Base-by-base conservation (phyloP, 2,888 invertebrate species). In the Kuschelorhynchus macadamiae region DNA sequence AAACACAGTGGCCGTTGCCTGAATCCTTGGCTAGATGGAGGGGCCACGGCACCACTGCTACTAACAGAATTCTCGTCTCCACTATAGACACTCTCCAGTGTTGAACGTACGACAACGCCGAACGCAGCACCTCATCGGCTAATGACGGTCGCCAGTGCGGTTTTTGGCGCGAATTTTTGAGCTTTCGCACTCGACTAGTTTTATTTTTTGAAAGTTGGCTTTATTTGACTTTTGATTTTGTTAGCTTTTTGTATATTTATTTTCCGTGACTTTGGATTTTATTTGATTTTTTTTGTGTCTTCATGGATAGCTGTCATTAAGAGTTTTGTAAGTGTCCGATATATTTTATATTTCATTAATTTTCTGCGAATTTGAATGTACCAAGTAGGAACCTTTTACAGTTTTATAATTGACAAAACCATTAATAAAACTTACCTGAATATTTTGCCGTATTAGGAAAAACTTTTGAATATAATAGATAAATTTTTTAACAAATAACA, bases 101-200 rank as follows among this genome's bases (percentile, higher is more conserved):
- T 65, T 67, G 67, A 64, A 65, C 44, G 57, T 62, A 64, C 73
- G 56, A 63, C 55, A 49, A 60, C 68, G 68, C 25, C 49, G 71
- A 62, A 70, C 59, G 64, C 59, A 61, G 65, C 59, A 46, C 36
- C 21, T 12, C 25, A 41, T 42, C 50, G 39, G 42, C 36, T 39
- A 18, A 56, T 33, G 52, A 62, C 44, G 62, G 46, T 44, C 47
- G 67, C 53, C 52, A 20, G 64, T 64, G 63, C 53, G 53, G 53
- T 55, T 62, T 63, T 63, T 63, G 63, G 63, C 63, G 63, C 53
- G 63, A 63, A 63, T 52, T 36, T 53, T 63, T 46, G 11, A 55
- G 21, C 55, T 63, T 47, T 21, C 56, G 53, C 63, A 18, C 39
- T 53, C 50, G 52, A 52, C n/a, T 8, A 21, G 12, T 20, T 33